These are phyloP conservation scores for Drosophila mayri DNA, from an alignment of 1,140 invertebrate species.

Conservation along the genomic window DNA sequence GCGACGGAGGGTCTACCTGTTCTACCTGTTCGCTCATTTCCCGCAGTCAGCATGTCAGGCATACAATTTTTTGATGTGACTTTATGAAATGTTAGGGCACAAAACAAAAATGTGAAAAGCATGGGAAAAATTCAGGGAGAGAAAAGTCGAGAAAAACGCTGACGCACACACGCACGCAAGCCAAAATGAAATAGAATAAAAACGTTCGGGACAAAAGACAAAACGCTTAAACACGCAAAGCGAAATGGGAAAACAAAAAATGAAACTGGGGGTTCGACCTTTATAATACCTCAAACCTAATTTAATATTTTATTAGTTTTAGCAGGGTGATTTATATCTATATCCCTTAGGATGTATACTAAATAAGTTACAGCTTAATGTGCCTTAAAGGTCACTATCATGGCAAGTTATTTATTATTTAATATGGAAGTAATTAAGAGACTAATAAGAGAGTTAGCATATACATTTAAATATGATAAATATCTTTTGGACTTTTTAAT, in stretches of 20 bases:
- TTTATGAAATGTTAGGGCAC: slow-evolving; percentile 60
- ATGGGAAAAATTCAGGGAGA: slow-evolving; percentile 23
- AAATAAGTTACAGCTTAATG: neutral
- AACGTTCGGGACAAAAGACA: slow-evolving; percentile 70
- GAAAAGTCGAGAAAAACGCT: slow-evolving; percentile 45
- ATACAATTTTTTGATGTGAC: slow-evolving; percentile 74
- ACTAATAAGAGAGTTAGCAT: too few species aligned
- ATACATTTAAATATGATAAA: neutral
- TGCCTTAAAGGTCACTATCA: neutral
- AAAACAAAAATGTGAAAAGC: slow-evolving; percentile 38
- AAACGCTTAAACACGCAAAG: slow-evolving; percentile 72
- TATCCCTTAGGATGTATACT: too few species aligned
- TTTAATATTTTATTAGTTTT: slow-evolving; percentile 4
- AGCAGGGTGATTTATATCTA: neutral
- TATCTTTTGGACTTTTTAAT: neutral
- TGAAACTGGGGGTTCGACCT: slow-evolving; percentile 10
- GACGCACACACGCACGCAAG: slow-evolving; percentile 27
- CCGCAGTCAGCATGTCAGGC: slow-evolving; percentile 61
- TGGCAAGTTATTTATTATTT: neutral
- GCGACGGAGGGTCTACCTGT: slow-evolving; percentile 31
- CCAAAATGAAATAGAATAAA: slow-evolving; percentile 47
- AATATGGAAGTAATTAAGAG: neutral
- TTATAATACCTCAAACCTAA: slow-evolving; percentile 13
- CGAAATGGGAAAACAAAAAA: slow-evolving; percentile 19
- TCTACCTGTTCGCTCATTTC: slow-evolving; percentile 30